Conservation (phyloP, 2,888 invertebrate genomes). For the Phortica okadai region DNA sequence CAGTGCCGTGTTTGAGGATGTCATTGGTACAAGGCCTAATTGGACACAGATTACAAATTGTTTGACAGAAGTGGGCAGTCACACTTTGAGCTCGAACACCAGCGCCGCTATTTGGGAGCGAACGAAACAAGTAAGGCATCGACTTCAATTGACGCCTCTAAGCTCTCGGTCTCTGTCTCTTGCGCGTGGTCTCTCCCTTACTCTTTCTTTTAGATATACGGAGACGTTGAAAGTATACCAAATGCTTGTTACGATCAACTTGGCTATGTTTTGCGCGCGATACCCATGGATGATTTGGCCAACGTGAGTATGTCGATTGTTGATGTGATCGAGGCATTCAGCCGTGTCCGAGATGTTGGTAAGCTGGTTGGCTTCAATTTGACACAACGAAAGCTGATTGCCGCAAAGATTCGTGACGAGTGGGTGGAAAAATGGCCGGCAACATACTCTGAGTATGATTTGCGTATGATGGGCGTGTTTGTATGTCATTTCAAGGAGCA, state of each 20-base stretch:
- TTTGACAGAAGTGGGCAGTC: conserved; percentile 50
- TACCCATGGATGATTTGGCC: conserved; percentile 77
- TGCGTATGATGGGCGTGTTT: conserved; percentile 78
- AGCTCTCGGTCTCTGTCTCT: too few species aligned
- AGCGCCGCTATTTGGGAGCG: conserved; percentile 62
- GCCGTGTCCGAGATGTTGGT: conserved; percentile 77
- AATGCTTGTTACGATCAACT: conserved; percentile 54
- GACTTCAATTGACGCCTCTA: background rate
- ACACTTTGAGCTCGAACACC: conserved; percentile 50
- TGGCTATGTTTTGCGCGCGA: conserved; percentile 68
- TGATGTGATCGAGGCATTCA: conserved; percentile 79
- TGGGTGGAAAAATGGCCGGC: conserved; percentile 79
- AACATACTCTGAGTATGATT: conserved; percentile 79
- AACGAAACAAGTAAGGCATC: conserved; percentile 56
- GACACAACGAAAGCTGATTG: conserved; percentile 76
- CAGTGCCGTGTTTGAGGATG: conserved; percentile 41
- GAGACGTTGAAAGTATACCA: conserved; percentile 59
- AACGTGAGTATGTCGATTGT: conserved; percentile 78
- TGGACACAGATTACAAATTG: conserved; percentile 61
- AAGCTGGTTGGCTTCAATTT: conserved; percentile 51
- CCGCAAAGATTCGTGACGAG: conserved; percentile 77
- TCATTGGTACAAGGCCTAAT: conserved; percentile 46
- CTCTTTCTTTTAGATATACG: conserved; percentile 50
- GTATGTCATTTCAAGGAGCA: conserved; percentile 79
- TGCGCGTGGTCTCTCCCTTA: background rate